phyloP scores from a whole-genome alignment of 2,113 vertebrate species.

The Pelvicachromis taeniatus region DNA sequence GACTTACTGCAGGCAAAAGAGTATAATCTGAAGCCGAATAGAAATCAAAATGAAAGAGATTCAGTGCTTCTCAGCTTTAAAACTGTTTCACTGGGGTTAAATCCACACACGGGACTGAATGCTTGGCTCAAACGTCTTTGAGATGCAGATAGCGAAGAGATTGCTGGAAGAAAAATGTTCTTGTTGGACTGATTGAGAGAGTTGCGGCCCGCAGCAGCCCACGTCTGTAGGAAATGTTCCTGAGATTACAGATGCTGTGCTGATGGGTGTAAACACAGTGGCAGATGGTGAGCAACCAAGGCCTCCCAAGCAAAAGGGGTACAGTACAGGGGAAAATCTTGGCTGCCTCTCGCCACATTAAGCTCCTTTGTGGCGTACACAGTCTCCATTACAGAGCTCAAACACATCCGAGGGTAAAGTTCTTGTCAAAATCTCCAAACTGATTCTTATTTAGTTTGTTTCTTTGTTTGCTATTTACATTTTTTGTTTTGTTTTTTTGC shows the following conservation, averaged over 20 bases:
- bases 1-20: not conserved
- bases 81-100: not conserved
- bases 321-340: conserved; percentile 69
- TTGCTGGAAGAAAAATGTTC: conserved; percentile 32
- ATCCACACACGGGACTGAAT: not conserved
- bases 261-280: conserved; percentile 77
- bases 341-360: conserved; percentile 37
- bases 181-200: conserved; percentile 8
- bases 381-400: conserved; percentile 26
- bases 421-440: not conserved
- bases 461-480: not conserved
- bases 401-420: conserved; percentile 12
- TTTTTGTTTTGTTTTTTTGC: too few species aligned
- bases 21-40: not conserved
- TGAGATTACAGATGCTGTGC: conserved; percentile 74
- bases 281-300: conserved; percentile 77
- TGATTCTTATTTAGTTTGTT: not conserved
- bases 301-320: conserved; percentile 71
- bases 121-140: conserved; percentile 31
- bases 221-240: conserved; percentile 77
- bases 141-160: not conserved
- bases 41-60: not conserved
- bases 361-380: conserved; percentile 26
- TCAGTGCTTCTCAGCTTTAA: not conserved
- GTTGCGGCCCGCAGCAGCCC: conserved; percentile 39